phyloP scores from a whole-genome alignment of 2,113 vertebrate genomes.

The Corythornis cristatus region DNA sequence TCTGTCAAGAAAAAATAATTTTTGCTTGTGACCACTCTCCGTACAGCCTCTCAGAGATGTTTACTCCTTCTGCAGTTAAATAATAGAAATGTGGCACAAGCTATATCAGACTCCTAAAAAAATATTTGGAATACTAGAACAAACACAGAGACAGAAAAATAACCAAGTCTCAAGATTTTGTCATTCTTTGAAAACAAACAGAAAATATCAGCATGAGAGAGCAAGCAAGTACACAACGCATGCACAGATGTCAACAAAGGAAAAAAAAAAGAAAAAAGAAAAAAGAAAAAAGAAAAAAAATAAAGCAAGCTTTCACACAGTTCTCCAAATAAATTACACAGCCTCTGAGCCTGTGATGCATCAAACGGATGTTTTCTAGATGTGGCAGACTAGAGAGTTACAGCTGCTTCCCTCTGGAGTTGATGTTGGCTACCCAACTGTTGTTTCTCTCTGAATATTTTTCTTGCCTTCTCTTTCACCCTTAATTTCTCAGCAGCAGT shows the following conservation, averaged over 20 bases:
- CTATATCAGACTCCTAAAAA: not conserved
- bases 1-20: not conserved
- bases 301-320: not conserved
- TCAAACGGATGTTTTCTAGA: not conserved
- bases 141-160: not conserved
- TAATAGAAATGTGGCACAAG: not conserved
- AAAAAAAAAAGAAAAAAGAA: not conserved
- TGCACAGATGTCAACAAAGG: not conserved
- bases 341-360: not conserved
- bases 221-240: not conserved
- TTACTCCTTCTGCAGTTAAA: not conserved
- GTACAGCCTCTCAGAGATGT: not conserved
- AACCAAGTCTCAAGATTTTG: not conserved
- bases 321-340: not conserved
- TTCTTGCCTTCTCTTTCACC: not conserved
- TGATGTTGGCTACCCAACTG: not conserved
- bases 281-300: not conserved
- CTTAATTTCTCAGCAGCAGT: not conserved
- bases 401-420: not conserved
- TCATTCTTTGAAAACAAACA: constrained; percentile 22
- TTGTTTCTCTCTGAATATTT: not conserved
- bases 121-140: not conserved
- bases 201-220: not conserved
- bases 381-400: not conserved
- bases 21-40: not conserved